Base-by-base conservation (phyloP, 2,797 vertebrate genomes). In the Gymnopithys bicolor region DNA sequence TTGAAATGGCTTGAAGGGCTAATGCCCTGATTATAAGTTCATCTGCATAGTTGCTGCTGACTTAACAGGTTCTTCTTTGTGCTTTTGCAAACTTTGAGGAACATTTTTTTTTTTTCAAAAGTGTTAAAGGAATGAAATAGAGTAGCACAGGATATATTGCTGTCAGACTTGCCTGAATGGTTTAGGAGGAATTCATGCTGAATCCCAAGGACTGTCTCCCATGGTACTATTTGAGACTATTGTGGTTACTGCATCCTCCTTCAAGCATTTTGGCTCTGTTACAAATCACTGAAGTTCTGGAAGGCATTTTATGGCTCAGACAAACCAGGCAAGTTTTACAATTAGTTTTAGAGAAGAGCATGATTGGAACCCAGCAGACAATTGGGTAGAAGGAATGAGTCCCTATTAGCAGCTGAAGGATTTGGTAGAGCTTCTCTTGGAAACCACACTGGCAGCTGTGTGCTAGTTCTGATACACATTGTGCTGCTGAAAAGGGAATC, bases 341-440 rank as follows among this genome's bases (percentile, higher is more conserved):
- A 93, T 94, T 49, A 71, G 69, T 75, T 88, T 62, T 24, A 69
- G 73, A 74, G 90, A 33, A 24, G 51, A 88, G 53, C 35, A 69
- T 14, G 83, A 27, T 41, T 76, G 81, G 70, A 59, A 93, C 84
- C 59, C 77, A 79, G 35, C 48, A 52, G 73, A 82, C 87, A 95
- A 96, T 96, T 55, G 84, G 22, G 59, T 86, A 32, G 73, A 45
- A 81, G 87, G 90, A 83, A 79, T 56, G 74, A 81, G 45, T 49
- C 80, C 80, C 92, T 49, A 6, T 92, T 14, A 91, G 86, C 77
- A 84, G 88, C 85, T 87, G 91, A 89, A 92, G 90, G 53, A 79
- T 86, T 87, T 62, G 91, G 91, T 68, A 6, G 83, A 66, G 76
- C 83, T 81, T 21, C 10, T 7, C 85, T 51, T 85, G 87, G 93